phyloP scores from a whole-genome alignment of 2,888 invertebrate species.

The Andrena bicolor region DNA sequence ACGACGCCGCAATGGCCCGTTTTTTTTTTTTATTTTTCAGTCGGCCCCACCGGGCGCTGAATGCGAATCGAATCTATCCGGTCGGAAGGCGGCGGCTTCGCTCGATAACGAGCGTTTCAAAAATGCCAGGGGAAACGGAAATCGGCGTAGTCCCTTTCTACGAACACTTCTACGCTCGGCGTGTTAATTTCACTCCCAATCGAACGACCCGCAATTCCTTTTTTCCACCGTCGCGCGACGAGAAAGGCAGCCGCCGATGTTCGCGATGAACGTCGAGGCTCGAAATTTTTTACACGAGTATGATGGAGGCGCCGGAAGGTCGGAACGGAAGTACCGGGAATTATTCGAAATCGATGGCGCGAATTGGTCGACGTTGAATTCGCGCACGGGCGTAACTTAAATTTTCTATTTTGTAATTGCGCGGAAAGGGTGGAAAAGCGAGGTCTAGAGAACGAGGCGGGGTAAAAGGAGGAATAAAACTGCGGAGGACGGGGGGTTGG shows the following conservation, averaged over 20 bases:
- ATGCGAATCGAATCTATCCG: constrained; percentile 58
- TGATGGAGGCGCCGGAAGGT: not conserved
- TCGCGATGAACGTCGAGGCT: not conserved
- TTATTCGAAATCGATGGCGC: constrained; percentile 7
- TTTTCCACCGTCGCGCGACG: not conserved
- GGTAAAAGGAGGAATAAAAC: constrained; percentile 11
- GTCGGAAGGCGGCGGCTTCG: constrained; percentile 52
- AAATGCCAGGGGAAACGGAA: constrained; percentile 13
- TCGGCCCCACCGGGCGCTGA: constrained; percentile 30
- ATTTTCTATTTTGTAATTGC: constrained; percentile 61
- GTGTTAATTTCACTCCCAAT: constrained; percentile 29
- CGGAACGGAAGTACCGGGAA: not conserved
- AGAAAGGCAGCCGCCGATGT: not conserved
- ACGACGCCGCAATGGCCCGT: constrained; percentile 53
- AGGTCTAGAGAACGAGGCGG: constrained; percentile 1
- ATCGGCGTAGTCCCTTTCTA: not conserved
- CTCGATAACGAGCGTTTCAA: constrained; percentile 52
- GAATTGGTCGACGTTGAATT: constrained; percentile 20
- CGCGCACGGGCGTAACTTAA: constrained; percentile 12
- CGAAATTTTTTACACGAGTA: not conserved
- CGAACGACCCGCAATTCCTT: not conserved
- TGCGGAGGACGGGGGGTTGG: not conserved
- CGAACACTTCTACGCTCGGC: constrained; percentile 25
- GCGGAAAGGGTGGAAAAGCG: constrained; percentile 35
- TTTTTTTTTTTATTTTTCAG: constrained; percentile 27